Evolutionary conservation across 2,113 vertebrate species (phyloP), one percentile per base, ranked within the genome.

Genomic region (Ictalurus furcatus): DNA sequence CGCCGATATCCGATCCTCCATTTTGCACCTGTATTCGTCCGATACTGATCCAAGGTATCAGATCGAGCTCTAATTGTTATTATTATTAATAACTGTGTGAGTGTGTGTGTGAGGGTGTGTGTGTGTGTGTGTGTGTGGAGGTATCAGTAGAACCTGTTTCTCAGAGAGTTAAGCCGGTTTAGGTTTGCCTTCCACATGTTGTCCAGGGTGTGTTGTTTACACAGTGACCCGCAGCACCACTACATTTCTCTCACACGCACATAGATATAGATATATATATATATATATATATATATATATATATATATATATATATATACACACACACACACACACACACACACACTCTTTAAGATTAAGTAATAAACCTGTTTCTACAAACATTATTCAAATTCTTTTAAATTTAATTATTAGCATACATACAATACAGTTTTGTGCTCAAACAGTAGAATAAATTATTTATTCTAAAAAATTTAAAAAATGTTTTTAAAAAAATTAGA

Each of bases 101-200:
- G 12, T 79, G 9, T 79, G 40, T 28, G 73, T 48, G 73, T 44
- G 40, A 4, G 40, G 4, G 40, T 5, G 40, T 44, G 40, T 76
- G 21, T 25, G 44, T 74, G 30, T 78, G 52, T 40, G 34, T 30
- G 44, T 54, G 65, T 14, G 58, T 44, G 1, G 8, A 5, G 19
- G 58, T 34, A 34, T 69, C 65, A 85, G 37, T 16, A 34, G 48
- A 85, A 85, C 84, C 84, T 73, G 84, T 85, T 85, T 58, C n/a
- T 73, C 84, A 71, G 54, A 71, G 52, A 54, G 44, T 56, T 13
- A 71, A 54, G 28, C 48, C n/a, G 44, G 84, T 73, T 85, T 67
- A 67, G 23, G 84, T 85, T 54, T 73, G 65, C 71, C 61, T 54
- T 44, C 14, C 28, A 71, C 40, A 48, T 1, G 44, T 54, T 25